A percentile compares a stretch with the other conserved stretches of the same genome.
phyloP scores from a whole-genome alignment of 2,888 invertebrate species.

The Reticulitermes lucifugus region DNA sequence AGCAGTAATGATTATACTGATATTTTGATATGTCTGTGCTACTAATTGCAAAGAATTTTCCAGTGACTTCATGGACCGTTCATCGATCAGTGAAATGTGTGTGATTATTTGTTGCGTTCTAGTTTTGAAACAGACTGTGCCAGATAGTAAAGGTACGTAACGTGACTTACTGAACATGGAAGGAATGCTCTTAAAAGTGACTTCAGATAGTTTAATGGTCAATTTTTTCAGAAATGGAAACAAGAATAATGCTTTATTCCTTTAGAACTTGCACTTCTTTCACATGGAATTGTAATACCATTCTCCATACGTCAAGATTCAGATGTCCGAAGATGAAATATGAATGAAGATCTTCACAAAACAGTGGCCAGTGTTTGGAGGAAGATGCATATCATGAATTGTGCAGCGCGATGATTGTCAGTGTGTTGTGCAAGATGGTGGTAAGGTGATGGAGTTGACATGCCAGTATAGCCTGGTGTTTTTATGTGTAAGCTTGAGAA shows the following conservation, averaged over 20 bases:
- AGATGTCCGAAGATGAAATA: neutral
- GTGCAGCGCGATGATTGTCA: neutral
- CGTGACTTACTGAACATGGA: constrained; percentile 1
- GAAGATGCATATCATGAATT: neutral
- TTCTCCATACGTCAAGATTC: neutral
- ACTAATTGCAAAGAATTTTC: constrained; percentile 36
- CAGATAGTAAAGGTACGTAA: constrained; percentile 27
- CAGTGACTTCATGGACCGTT: neutral
- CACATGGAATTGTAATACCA: neutral
- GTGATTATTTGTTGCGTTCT: constrained; percentile 1
- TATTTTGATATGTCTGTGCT: constrained; percentile 12
- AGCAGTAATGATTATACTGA: neutral
- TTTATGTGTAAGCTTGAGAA: neutral
- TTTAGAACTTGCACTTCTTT: constrained; percentile 14
- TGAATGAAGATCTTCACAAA: neutral
- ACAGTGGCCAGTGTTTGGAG: neutral
- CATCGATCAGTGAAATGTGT: constrained; percentile 4
- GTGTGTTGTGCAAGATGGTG: neutral
- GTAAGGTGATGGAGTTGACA: neutral
- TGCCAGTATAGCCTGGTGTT: neutral
- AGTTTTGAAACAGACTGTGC: constrained; percentile 1
- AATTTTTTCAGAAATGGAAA: constrained; percentile 30
- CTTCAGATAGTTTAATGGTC: constrained; percentile 14
- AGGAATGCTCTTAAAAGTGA: constrained; percentile 12
- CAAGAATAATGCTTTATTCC: constrained; percentile 18